phyloP scores from a whole-genome alignment of 2,888 invertebrate species.

The Actias luna region DNA sequence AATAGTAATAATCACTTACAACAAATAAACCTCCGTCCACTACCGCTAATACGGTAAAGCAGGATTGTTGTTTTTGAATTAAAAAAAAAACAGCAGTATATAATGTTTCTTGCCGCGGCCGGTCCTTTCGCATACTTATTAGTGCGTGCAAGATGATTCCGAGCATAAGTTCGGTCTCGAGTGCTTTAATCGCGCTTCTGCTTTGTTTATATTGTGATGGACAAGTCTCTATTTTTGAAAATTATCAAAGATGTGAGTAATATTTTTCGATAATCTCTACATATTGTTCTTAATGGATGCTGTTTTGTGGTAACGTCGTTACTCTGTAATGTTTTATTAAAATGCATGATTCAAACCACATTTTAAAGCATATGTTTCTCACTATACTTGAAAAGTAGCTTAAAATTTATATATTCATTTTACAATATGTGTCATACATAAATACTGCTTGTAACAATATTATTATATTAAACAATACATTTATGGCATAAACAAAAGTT shows the following conservation, averaged over 20 bases:
- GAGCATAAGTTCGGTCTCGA: not conserved
- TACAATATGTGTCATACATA: too few species aligned
- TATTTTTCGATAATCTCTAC: not conserved
- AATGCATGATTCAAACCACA: too few species aligned
- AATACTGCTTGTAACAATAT: too few species aligned
- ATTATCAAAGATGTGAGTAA: constrained; percentile 4
- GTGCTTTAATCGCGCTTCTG: constrained; percentile 17
- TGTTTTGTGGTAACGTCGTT: too few species aligned
- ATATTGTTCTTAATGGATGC: too few species aligned
- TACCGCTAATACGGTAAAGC: not conserved
- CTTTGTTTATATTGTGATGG: not conserved
- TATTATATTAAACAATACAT: too few species aligned
- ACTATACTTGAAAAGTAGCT: too few species aligned
- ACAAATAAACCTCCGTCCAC: not conserved
- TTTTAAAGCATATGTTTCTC: too few species aligned
- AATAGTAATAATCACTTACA: not conserved
- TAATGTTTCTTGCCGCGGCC: not conserved
- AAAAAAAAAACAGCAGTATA: not conserved
- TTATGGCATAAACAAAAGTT: not conserved
- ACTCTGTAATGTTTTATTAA: too few species aligned
- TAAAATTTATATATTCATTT: too few species aligned
- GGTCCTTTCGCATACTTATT: not conserved
- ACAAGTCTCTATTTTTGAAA: constrained; percentile 2
- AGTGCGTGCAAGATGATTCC: not conserved
- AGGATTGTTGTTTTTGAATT: not conserved